Evolutionary conservation across 1,140 invertebrate genomes (phyloP).

Genomic region (Phortica variegata): DNA sequence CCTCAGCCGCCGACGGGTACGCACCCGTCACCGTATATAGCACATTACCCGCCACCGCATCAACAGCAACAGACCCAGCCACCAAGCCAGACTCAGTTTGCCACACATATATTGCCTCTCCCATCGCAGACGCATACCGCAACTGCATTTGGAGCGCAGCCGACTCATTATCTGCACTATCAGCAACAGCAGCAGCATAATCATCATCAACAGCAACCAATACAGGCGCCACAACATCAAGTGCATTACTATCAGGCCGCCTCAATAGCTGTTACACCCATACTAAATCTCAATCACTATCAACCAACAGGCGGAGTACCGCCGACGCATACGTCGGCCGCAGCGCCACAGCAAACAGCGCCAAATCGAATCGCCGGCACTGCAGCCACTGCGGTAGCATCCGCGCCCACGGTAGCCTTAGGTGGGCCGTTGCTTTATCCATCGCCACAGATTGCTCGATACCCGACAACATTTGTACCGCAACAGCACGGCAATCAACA

Average conservation of each 20-base stretch:
- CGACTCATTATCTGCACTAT: slow-evolving; percentile 33
- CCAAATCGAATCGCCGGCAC: neutral
- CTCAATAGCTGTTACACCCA: slow-evolving; percentile 7
- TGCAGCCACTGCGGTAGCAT: no score
- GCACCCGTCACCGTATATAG: slow-evolving; percentile 13
- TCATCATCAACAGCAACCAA: slow-evolving; percentile 2
- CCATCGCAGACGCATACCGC: neutral
- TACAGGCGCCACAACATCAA: slow-evolving; percentile 2
- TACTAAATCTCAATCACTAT: slow-evolving; percentile 21
- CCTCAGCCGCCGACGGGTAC: slow-evolving; percentile 23
- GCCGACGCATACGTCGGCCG: neutral
- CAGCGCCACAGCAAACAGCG: slow-evolving; percentile 1
- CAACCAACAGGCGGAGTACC: neutral
- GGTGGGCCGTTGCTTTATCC: neutral
- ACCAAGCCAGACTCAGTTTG: slow-evolving; percentile 43
- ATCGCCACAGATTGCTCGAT: slow-evolving; percentile 26
- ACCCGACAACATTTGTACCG: slow-evolving; percentile 36
- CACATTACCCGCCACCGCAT: slow-evolving; percentile 19
- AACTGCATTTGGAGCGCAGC: slow-evolving; percentile 3
- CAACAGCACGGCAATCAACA: slow-evolving; percentile 21
- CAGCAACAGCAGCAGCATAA: slow-evolving; percentile 16
- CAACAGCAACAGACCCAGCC: slow-evolving; percentile 27
- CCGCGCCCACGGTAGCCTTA: neutral
- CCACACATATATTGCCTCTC: slow-evolving; percentile 39
- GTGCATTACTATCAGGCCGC: slow-evolving; percentile 10